Percentiles rank a stretch among this genome's conserved stretches.
Conservation (phyloP, 2,113 vertebrate genomes). For the Catharus fuscescens region DNA sequence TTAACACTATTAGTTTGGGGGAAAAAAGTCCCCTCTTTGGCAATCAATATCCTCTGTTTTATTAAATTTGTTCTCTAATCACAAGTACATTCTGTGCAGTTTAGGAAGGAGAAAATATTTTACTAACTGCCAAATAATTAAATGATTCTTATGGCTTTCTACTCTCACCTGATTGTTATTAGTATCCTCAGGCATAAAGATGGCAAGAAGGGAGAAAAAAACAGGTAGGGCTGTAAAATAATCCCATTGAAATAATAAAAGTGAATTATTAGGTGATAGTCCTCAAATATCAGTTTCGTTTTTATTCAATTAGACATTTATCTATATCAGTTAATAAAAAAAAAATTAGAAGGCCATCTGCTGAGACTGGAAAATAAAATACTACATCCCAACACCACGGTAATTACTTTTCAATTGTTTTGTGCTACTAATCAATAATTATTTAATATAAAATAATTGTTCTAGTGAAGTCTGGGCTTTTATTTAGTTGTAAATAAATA, state of each 20-base stretch:
- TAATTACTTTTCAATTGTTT: conserved; percentile 29
- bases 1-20: background rate
- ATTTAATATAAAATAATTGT: conserved; percentile 20
- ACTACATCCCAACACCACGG: background rate
- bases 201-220: background rate
- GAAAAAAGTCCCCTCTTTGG: background rate
- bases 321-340: conserved; percentile 16
- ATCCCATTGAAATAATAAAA: background rate
- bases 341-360: conserved; percentile 37
- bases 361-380: background rate
- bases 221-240: background rate
- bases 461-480: background rate
- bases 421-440: conserved; percentile 22
- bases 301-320: background rate
- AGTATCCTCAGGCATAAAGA: background rate
- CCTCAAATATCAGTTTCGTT: background rate
- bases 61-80: conserved; percentile 39
- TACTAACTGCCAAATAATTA: conserved; percentile 7
- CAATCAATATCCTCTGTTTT: conserved; percentile 37
- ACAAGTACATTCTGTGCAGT: background rate
- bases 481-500: background rate
- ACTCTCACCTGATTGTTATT: background rate
- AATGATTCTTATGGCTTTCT: background rate
- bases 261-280: background rate
- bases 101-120: background rate